Conservation (phyloP, 1,140 invertebrate genomes). For the Oppia nitens region DNA sequence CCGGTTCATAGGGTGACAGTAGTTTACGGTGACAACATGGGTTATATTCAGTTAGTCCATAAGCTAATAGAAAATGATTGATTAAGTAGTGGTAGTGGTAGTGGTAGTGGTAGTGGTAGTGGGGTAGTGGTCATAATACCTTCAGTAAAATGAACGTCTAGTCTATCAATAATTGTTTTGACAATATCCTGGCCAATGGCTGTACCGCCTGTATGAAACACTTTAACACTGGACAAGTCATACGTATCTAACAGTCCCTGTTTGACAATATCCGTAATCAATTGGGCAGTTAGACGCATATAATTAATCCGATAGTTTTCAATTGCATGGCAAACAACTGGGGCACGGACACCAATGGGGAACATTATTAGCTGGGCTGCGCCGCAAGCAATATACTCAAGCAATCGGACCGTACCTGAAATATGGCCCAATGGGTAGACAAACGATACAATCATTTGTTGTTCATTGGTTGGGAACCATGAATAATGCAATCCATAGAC, state of each 20-base stretch:
- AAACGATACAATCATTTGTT: neutral
- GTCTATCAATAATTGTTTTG: neutral
- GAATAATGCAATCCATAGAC: neutral
- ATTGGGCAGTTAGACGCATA: neutral
- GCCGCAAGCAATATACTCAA: neutral
- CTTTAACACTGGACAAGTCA: neutral
- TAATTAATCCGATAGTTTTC: neutral
- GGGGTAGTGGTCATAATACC: neutral
- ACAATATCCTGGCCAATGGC: neutral
- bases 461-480: no score
- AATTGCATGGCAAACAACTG: neutral
- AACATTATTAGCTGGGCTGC: neutral
- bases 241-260: neutral
- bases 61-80: no score
- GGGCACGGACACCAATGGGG: no score
- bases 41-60: neutral
- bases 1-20: neutral
- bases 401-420: neutral
- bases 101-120: no score
- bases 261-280: neutral
- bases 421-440: conserved; percentile 6
- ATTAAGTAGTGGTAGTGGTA: no score
- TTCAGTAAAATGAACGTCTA: neutral
- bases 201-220: neutral
- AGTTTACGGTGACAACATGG: neutral